phyloP scores from a whole-genome alignment of 1,140 invertebrate genomes.

The Drosophila hydei region DNA sequence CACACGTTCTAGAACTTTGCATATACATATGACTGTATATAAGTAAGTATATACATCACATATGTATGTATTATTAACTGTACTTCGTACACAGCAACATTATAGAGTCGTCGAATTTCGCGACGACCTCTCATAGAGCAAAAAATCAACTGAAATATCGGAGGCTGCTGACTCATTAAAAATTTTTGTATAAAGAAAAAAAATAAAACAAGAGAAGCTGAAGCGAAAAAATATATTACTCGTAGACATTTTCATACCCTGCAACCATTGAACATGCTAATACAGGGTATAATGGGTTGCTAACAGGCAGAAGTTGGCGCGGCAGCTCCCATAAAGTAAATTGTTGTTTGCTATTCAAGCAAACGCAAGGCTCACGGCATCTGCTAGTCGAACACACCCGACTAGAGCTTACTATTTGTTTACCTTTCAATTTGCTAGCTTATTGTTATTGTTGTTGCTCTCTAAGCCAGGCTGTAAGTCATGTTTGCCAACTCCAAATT shows the following conservation, averaged over 20 bases:
- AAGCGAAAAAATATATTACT: constrained; percentile 16
- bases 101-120: constrained; percentile 52
- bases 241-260: constrained; percentile 51
- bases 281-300: too few relatives aligned
- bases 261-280: too few relatives aligned
- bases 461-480: constrained; percentile 18
- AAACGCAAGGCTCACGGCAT: too few relatives aligned
- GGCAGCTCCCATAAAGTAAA: too few relatives aligned
- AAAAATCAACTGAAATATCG: constrained; percentile 51
- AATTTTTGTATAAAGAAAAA: constrained; percentile 40
- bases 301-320: too few relatives aligned
- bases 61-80: too few relatives aligned
- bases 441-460: constrained; percentile 3
- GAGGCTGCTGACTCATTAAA: constrained; percentile 72
- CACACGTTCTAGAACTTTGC: constrained; percentile 38
- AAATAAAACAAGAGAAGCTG: not conserved
- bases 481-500: constrained; percentile 26
- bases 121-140: constrained; percentile 61
- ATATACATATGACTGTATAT: too few relatives aligned
- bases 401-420: not conserved
- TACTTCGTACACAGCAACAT: constrained; percentile 18
- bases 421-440: constrained; percentile 4
- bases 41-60: too few relatives aligned
- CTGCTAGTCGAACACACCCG: too few relatives aligned
- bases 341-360: constrained; percentile 33